Evolutionary conservation across 2,888 invertebrate genomes (phyloP), one percentile per base, ranked within the genome.

Genomic region (Balanococcus diminutus): DNA sequence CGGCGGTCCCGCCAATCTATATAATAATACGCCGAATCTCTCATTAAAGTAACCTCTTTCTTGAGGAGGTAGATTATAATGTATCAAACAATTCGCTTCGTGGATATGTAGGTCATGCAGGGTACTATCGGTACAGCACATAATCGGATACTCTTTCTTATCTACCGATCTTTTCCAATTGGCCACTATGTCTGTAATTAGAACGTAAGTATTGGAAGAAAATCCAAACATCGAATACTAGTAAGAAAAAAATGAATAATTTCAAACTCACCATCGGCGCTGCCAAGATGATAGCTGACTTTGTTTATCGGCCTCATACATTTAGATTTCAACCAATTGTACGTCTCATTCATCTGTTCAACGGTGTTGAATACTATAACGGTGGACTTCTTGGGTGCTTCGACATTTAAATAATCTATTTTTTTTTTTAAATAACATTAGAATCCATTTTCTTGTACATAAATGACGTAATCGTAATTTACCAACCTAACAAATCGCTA

Each of bases 111-210:
- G 19, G 46, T 75, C 32, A n/a, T 39, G 46, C 0, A 85, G 51
- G 6, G 46, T 46, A n/a, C 51, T 25, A 79, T 85, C 85, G 9
- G 85, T 75, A 22, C 85, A 85, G 5, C 75, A 67, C 22, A 85
- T 28, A 14, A 85, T 75, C 0, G 85, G 85, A 11, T 19, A 19
- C 6, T 19, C n/a, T 4, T 32, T n/a, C 2, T 22, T 25, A 6
- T 19, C 22, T 0, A 28, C 11, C 1, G 75, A 31, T 32, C 75
- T 79, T 79, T 36, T 79, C 36, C 75, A 79, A 79, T 79, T 19
- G 28, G 28, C 31, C 5, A 67, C 67, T 0, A 67, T 31, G 16
- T 67, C 67, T 67, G 28, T 16, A 67, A 67, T 4, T 1, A 19
- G 61, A 67, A 67, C 0, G 6, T n/a, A n/a, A n/a, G n/a, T 46